Percentiles rank a stretch among this genome's conserved stretches.
phyloP scores from a whole-genome alignment of 1,140 invertebrate genomes.

The Meloidogyne exigua region DNA sequence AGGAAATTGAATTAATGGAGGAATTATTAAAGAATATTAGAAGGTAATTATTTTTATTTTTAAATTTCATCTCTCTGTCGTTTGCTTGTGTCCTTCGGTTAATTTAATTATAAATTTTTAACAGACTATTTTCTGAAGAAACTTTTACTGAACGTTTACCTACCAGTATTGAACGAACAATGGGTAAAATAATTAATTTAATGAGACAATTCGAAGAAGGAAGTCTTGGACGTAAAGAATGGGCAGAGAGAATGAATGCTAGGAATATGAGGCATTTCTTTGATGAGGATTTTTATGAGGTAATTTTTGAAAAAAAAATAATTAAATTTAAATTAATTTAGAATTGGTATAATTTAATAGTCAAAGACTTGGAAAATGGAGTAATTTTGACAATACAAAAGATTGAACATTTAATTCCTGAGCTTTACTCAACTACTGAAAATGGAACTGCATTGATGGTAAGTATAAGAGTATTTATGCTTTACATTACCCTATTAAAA shows the following conservation, averaged over 20 bases:
- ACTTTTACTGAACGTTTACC: constrained; percentile 43
- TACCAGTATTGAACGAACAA: constrained; percentile 41
- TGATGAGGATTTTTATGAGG: constrained; percentile 62
- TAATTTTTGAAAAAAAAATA: constrained; percentile 8
- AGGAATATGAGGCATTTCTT: constrained; percentile 63
- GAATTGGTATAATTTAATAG: constrained; percentile 56
- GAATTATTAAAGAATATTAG: constrained; percentile 21
- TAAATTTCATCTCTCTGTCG: background rate
- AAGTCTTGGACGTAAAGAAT: constrained; percentile 49
- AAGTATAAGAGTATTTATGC: background rate
- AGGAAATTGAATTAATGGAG: constrained; percentile 30
- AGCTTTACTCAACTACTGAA: constrained; percentile 25
- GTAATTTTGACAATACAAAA: constrained; percentile 53
- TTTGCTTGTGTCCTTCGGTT: too few relatives aligned
- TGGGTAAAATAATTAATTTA: constrained; percentile 55
- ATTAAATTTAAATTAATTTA: constrained; percentile 25
- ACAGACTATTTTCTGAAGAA: constrained; percentile 45
- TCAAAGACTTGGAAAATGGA: constrained; percentile 55
- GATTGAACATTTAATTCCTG: constrained; percentile 48
- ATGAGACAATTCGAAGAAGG: constrained; percentile 56
- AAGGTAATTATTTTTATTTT: background rate
- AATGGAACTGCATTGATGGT: constrained; percentile 38
- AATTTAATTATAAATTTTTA: too few relatives aligned
- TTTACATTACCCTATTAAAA: too few relatives aligned
- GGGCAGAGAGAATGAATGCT: too few relatives aligned